These are phyloP conservation scores for Ophioninae sp. DNA, from an alignment of 2,888 invertebrate species.

Conservation along the genomic window DNA sequence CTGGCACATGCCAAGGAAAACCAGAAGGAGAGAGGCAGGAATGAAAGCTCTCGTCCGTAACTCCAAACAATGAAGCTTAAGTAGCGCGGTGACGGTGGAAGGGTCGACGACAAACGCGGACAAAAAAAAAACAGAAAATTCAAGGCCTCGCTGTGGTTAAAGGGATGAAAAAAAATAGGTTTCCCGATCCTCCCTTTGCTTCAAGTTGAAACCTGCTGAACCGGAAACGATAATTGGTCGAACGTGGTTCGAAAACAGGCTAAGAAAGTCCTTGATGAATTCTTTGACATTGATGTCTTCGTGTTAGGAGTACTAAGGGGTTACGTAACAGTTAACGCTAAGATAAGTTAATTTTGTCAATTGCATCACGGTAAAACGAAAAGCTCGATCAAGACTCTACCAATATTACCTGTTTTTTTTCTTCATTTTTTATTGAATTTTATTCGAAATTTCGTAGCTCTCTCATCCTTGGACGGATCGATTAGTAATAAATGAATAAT, in stretches of 20 bases:
- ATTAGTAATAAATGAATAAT: not conserved
- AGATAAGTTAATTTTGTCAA: too few relatives aligned
- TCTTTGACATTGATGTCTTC: too few relatives aligned
- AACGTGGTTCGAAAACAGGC: too few relatives aligned
- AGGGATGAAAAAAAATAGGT: constrained; percentile 7
- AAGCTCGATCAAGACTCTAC: too few relatives aligned
- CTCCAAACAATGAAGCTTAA: constrained; percentile 70
- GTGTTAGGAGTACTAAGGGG: too few relatives aligned
- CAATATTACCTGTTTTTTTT: too few relatives aligned
- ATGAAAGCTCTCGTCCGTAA: constrained; percentile 51
- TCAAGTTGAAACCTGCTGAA: constrained; percentile 29
- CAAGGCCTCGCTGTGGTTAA: constrained; percentile 18
- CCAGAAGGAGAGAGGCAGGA: constrained; percentile 21
- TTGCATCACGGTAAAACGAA: too few relatives aligned
- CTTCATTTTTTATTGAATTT: too few relatives aligned
- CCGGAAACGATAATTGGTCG: constrained; percentile 8
- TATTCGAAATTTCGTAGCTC: too few relatives aligned
- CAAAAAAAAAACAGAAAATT: constrained; percentile 34
- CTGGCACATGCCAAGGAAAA: constrained; percentile 54
- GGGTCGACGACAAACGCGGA: constrained; percentile 11
- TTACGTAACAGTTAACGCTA: too few relatives aligned
- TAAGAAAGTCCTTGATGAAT: too few relatives aligned
- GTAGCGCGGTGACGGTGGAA: constrained; percentile 62
- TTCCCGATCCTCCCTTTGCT: constrained; percentile 49
- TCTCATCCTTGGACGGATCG: too few relatives aligned